Base-by-base conservation (phyloP, 2,888 invertebrate species). In the Anodontia alba region DNA sequence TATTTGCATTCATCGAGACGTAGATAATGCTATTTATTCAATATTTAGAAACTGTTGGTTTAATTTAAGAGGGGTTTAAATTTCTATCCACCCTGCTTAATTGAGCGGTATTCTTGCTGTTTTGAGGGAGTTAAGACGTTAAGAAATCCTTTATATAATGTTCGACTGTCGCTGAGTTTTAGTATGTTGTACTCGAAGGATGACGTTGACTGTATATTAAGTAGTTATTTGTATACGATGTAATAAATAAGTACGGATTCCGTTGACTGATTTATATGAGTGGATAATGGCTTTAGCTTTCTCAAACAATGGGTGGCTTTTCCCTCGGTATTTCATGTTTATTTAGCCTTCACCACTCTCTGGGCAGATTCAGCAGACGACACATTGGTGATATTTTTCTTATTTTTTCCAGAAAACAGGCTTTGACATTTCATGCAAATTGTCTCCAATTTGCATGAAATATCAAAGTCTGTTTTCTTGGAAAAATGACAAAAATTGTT, bases 201-300 rank as follows among this genome's bases (percentile, higher is more conserved):
- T 57, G 57, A 57, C 57, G 57, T 57, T 57, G 15, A 8, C 57
- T 57, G 57, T 57, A 57, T 57, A 57, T 57, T 57, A 57, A 57
- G 29, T 57, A 57, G 57, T 57, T 57, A 57, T 57, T 57, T 57
- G 57, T 57, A 57, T 57, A 57, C 57, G 57, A 57, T 57, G 57
- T 57, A 57, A 57, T 57, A 57, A 26, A 57, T 57, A 57, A 57
- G 29, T 57, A 57, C 57, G 57, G 57, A 57, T 57, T 57, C 57
- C 57, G 26, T 57, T 57, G 57, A 26, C 57, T 57, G 57, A 57
- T 57, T 57, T 57, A 57, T 57, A 26, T 57, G 57, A 57, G 29
- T 26, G 57, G 57, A 26, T 57, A 57, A 57, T 57, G 29, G 57
- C 23, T 17, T 57, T 57, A 57, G 57, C 57, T 57, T 57, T 26